phyloP scores from a whole-genome alignment of 2,797 vertebrate genomes.

The Falco cherrug region DNA sequence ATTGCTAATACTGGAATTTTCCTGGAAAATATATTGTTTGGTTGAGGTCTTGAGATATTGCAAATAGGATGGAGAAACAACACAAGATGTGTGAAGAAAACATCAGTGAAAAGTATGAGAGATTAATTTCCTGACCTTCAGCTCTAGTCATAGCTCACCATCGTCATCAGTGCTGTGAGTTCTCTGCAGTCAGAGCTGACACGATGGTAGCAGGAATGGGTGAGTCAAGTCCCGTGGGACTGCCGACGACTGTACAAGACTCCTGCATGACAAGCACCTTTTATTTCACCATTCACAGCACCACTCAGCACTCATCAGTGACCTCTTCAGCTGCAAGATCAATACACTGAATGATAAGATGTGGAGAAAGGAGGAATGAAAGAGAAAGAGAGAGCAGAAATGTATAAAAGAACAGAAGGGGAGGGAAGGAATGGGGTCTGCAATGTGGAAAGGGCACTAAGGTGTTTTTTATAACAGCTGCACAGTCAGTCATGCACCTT shows the following conservation, averaged over 20 bases:
- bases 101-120: neutral
- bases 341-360: neutral
- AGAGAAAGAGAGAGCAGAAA: neutral
- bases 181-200: neutral
- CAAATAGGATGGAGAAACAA: neutral
- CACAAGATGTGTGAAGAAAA: neutral
- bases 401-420: neutral
- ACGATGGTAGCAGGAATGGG: rapidly evolving
- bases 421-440: neutral
- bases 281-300: neutral
- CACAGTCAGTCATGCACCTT: neutral
- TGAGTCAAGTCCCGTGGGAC: neutral
- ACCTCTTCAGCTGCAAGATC: neutral
- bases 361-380: neutral
- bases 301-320: neutral
- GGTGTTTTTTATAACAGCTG: neutral
- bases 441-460: neutral
- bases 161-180: neutral
- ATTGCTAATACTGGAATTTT: neutral
- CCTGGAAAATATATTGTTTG: neutral
- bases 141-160: neutral
- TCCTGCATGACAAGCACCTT: neutral
- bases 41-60: neutral
- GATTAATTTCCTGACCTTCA: neutral
- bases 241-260: neutral